Percentiles rank a stretch among this genome's conserved stretches.
These are phyloP conservation scores for Acronicta psi DNA, from an alignment of 2,888 invertebrate genomes.

Conservation along the genomic window DNA sequence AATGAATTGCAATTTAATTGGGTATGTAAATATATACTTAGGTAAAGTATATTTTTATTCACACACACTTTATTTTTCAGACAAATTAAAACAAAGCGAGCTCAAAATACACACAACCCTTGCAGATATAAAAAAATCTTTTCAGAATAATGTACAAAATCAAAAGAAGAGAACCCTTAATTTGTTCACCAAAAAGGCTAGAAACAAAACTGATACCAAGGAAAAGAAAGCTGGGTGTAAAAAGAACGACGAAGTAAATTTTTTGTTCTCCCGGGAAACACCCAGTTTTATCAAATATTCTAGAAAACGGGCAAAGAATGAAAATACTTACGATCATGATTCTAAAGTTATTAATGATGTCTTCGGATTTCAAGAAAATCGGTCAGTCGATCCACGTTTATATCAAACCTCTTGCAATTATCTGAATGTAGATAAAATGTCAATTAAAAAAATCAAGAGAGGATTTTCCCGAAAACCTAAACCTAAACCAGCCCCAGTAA, in stretches of 20 bases:
- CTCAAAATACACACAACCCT: conserved; percentile 31
- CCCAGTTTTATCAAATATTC: conserved; percentile 19
- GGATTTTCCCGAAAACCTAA: conserved; percentile 22
- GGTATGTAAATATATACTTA: too few relatives aligned
- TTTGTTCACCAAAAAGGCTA: conserved; percentile 30
- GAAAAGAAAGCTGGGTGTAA: conserved; percentile 7
- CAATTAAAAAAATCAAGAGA: conserved; percentile 32
- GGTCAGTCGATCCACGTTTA: conserved; percentile 23
- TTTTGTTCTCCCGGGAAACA: conserved; percentile 21
- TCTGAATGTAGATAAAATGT: conserved; percentile 24
- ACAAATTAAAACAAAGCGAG: conserved; percentile 14
- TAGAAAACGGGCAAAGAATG: conserved; percentile 15
- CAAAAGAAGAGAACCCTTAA: conserved; percentile 20
- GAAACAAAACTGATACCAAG: conserved; percentile 10
- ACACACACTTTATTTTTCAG: conserved; percentile 39
- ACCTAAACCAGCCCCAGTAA: conserved; percentile 1
- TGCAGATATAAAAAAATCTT: conserved; percentile 14
- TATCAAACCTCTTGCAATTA: conserved; percentile 34
- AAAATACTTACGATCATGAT: conserved; percentile 1
- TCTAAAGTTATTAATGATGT: conserved; percentile 38
- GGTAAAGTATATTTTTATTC: background rate
- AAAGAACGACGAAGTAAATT: conserved; percentile 17
- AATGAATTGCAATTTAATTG: background rate
- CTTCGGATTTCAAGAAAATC: conserved; percentile 52
- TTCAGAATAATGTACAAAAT: conserved; percentile 5